Conservation (phyloP, 2,797 vertebrate genomes). For the Lophotriccus pileatus region DNA sequence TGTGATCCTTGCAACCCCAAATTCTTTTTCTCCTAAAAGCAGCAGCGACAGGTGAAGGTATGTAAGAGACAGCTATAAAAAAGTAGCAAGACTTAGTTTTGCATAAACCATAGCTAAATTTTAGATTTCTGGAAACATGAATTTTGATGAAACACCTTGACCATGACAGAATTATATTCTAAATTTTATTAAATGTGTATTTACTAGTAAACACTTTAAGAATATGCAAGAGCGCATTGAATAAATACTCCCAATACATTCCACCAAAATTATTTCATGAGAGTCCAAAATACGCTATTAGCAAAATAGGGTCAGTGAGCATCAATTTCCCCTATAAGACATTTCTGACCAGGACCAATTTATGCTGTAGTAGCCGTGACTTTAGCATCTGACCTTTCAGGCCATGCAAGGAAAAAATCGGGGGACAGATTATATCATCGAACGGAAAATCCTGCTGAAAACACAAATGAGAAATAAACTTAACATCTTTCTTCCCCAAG, state of each 20-base stretch:
- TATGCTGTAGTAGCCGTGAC: neutral
- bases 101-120: neutral
- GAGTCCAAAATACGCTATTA: neutral
- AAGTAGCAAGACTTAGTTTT: neutral
- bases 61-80: neutral
- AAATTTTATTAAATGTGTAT: neutral
- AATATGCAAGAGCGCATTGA: neutral
- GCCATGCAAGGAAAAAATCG: neutral
- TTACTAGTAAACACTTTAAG: neutral
- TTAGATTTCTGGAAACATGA: neutral
- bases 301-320: neutral
- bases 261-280: constrained; percentile 7
- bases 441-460: neutral
- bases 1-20: neutral
- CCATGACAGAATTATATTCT: neutral
- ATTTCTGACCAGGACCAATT: neutral
- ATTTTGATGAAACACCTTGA: neutral
- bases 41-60: rapidly evolving
- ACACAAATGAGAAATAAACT: neutral
- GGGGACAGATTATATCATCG: neutral
- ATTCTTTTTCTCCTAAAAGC: neutral
- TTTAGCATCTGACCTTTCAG: neutral
- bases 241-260: neutral
- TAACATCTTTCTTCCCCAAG: neutral
- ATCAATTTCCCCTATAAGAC: neutral